These are phyloP conservation scores for Himalopsyche phryganea DNA, from an alignment of 1,140 invertebrate genomes.

Conservation along the genomic window DNA sequence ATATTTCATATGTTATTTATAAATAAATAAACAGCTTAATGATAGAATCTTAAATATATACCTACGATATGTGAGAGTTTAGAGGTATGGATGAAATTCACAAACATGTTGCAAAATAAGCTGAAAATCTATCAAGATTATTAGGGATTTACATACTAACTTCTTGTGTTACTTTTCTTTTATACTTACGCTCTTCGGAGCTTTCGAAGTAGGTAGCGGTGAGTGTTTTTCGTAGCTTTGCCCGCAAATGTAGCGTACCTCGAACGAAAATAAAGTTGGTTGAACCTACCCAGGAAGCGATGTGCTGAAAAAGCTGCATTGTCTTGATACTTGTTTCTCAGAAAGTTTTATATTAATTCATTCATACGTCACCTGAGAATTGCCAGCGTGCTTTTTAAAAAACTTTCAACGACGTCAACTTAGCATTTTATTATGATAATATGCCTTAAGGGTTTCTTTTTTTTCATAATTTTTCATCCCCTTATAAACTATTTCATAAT, in stretches of 20 bases:
- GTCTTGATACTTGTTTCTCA: neutral
- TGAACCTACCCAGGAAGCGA: slow-evolving; percentile 6
- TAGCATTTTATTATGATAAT: neutral
- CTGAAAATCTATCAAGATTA: too few relatives aligned
- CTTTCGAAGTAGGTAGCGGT: neutral
- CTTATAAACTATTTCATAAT: too few relatives aligned
- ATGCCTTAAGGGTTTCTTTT: too few relatives aligned
- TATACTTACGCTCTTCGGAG: neutral
- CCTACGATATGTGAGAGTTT: too few relatives aligned
- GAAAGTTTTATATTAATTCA: slow-evolving; percentile 20
- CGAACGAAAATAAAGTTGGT: slow-evolving; percentile 6
- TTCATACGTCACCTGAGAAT: slow-evolving; percentile 22
- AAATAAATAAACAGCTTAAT: too few relatives aligned
- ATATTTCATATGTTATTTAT: too few relatives aligned
- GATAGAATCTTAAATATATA: too few relatives aligned
- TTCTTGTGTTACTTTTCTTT: too few relatives aligned
- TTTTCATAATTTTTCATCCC: neutral
- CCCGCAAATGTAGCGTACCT: neutral
- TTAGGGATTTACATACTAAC: too few relatives aligned
- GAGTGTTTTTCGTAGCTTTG: neutral
- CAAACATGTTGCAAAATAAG: too few relatives aligned
- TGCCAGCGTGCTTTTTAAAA: slow-evolving; percentile 2
- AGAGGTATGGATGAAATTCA: too few relatives aligned
- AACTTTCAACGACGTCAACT: slow-evolving; percentile 1
- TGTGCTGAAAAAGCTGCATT: slow-evolving; percentile 3